Evolutionary conservation across 1,140 invertebrate species (phyloP).

Genomic region (Tetramorium parvispinum): DNA sequence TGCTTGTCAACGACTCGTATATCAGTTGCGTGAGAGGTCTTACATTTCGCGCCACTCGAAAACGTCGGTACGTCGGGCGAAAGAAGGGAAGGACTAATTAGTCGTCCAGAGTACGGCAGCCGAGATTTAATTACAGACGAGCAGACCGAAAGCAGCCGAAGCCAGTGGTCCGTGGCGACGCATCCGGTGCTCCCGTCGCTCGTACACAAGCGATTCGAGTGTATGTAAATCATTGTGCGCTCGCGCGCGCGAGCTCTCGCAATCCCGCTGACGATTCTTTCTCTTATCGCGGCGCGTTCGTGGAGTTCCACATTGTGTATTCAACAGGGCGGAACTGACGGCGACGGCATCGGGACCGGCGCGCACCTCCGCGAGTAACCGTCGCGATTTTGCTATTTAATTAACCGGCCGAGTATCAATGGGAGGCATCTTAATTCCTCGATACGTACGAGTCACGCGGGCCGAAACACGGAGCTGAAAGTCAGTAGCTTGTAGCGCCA

Average conservation of each 20-base stretch:
- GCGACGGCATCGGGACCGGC: constrained; percentile 45
- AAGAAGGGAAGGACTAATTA: constrained; percentile 58
- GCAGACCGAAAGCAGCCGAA: constrained; percentile 30
- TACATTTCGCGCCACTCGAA: constrained; percentile 27
- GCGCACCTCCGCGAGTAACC: constrained; percentile 16
- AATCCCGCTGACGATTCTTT: constrained; percentile 29
- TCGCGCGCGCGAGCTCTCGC: constrained; percentile 23
- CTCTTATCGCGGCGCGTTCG: constrained; percentile 26
- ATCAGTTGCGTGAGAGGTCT: constrained; percentile 33
- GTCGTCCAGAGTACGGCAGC: constrained; percentile 45
- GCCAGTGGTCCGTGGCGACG: constrained; percentile 28
- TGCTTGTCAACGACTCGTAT: constrained; percentile 10
- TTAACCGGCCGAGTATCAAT: constrained; percentile 62
- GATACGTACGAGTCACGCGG: constrained; percentile 50
- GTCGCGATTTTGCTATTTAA: constrained; percentile 66
- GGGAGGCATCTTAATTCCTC: constrained; percentile 44
- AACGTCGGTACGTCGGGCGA: constrained; percentile 13
- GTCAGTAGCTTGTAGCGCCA: constrained; percentile 37
- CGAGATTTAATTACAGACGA: constrained; percentile 62
- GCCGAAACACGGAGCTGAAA: constrained; percentile 13
- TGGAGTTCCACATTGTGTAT: constrained; percentile 21
- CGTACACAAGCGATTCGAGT: constrained; percentile 21
- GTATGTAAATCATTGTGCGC: constrained; percentile 45
- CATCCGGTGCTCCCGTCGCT: constrained; percentile 44
- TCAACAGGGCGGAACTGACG: constrained; percentile 9